Evolutionary conservation across 2,113 vertebrate genomes (phyloP).

Genomic region (Anthoscopus minutus): DNA sequence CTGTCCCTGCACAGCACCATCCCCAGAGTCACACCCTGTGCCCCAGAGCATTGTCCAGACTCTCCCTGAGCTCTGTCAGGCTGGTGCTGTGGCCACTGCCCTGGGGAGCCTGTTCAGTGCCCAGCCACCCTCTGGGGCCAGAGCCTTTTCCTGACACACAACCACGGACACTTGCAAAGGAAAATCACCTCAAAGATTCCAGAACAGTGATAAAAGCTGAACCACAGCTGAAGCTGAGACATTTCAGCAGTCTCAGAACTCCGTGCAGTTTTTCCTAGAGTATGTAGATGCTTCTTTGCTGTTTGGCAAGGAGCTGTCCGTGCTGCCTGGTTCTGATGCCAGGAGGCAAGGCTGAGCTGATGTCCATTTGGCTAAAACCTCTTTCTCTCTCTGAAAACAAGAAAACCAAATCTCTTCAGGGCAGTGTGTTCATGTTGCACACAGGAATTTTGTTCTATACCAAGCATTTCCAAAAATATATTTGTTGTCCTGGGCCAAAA

Average conservation of each 20-base stretch:
- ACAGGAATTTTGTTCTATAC: not conserved
- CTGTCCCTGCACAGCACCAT: not conserved
- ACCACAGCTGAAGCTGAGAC: not conserved
- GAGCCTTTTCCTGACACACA: rapidly evolving
- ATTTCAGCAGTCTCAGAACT: not conserved
- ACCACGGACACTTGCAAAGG: not conserved
- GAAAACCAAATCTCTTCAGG: not conserved
- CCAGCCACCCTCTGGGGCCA: not conserved
- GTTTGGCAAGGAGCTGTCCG: rapidly evolving
- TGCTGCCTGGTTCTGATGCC: not conserved
- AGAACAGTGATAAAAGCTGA: not conserved
- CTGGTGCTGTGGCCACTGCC: not conserved
- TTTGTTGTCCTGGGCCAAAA: not conserved
- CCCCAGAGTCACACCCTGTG: rapidly evolving
- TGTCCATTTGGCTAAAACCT: not conserved
- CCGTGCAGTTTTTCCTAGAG: not conserved
- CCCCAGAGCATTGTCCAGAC: not conserved
- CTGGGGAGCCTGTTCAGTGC: not conserved
- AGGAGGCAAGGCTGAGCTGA: not conserved
- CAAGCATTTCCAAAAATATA: not conserved
- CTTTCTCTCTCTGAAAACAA: not conserved
- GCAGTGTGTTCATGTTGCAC: rapidly evolving
- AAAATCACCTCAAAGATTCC: not conserved
- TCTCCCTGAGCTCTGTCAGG: not conserved
- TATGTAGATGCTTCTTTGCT: not conserved